Base-by-base conservation (phyloP, 2,797 vertebrate species). In the Muscicapa striata region DNA sequence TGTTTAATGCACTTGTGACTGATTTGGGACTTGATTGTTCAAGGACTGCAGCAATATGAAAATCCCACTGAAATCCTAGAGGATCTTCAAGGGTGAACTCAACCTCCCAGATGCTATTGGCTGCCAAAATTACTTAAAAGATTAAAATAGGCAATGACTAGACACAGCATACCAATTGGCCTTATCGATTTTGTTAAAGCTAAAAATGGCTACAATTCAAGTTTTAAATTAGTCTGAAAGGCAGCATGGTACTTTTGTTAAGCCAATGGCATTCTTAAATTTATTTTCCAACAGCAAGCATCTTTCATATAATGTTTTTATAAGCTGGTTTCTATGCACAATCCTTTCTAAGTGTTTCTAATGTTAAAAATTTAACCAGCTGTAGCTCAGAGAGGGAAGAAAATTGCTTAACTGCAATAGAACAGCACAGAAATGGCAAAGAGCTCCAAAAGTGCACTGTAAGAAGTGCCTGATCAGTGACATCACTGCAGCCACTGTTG, bases 171-270 rank as follows among this genome's bases (percentile, higher is more conserved):
- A 85, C 5, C 49, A 63, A 78, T 41, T 20, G 0, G 46, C 91
- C 68, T 57, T 77, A 93, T 27, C 0, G 38, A 93, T 93, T 91
- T 88, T 74, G 48, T 91, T 89, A 93, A 91, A 73, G 83, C 59
- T 86, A 82, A 91, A 96, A 92, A 88, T 96, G 94, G 85, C 91
- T 70, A 15, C 62, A 73, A 40, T 92, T 94, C 95, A 96, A 93
- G 45, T 67, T 94, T 89, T 86, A 94, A 88, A 94, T 94, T 69
- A 91, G 45, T 48, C 49, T 34, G 61, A 86, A 91, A 91, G 74
- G 63, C 48, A 74, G 63, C 27, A 74, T 0, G 0, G 24, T 49
- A 45, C 51, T 96, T 85, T 86, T 67, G 34, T 72, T 83, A 84
- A 95, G 32, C 32, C 66, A 75, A 57, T 32, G n/a, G 34, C 41